Evolutionary conservation across 2,888 invertebrate genomes (phyloP).

Genomic region (Dynastes grantii): DNA sequence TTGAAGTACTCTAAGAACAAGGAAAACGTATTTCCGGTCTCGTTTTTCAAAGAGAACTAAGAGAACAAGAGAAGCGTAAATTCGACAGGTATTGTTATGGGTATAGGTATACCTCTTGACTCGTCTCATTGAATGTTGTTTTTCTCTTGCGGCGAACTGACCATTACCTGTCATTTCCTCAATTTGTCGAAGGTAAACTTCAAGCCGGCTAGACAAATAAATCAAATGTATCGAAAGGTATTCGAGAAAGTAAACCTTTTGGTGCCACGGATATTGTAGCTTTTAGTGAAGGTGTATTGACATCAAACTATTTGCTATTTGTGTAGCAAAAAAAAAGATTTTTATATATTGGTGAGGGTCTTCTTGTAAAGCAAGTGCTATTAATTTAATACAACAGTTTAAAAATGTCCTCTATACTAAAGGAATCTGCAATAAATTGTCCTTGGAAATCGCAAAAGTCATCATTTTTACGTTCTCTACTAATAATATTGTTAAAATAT

Average conservation of each 20-base stretch:
- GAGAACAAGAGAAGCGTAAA: constrained; percentile 10
- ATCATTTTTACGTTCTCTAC: too few species aligned
- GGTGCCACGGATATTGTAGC: not conserved
- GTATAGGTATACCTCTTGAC: not conserved
- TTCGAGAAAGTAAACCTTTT: constrained; percentile 13
- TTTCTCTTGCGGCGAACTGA: constrained; percentile 16
- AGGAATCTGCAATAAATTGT: not conserved
- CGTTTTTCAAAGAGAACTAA: not conserved
- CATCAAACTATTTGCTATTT: too few species aligned
- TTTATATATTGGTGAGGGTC: too few species aligned
- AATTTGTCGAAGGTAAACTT: constrained; percentile 38
- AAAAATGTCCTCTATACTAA: not conserved
- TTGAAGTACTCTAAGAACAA: constrained; percentile 7
- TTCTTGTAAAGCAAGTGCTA: too few species aligned
- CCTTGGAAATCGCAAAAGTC: not conserved
- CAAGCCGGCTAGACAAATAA: constrained; percentile 20
- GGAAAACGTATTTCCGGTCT: constrained; percentile 30
- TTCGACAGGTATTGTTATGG: not conserved
- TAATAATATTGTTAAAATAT: too few species aligned
- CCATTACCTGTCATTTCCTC: constrained; percentile 38
- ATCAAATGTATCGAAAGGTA: constrained; percentile 9
- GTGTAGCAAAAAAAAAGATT: too few species aligned
- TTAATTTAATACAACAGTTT: too few species aligned
- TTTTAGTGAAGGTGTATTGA: too few species aligned
- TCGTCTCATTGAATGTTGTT: constrained; percentile 16